A percentile compares a stretch with the other conserved stretches of the same genome.
These are phyloP conservation scores for Temnothorax rugatulus DNA, from an alignment of 2,888 invertebrate species.

Conservation along the genomic window DNA sequence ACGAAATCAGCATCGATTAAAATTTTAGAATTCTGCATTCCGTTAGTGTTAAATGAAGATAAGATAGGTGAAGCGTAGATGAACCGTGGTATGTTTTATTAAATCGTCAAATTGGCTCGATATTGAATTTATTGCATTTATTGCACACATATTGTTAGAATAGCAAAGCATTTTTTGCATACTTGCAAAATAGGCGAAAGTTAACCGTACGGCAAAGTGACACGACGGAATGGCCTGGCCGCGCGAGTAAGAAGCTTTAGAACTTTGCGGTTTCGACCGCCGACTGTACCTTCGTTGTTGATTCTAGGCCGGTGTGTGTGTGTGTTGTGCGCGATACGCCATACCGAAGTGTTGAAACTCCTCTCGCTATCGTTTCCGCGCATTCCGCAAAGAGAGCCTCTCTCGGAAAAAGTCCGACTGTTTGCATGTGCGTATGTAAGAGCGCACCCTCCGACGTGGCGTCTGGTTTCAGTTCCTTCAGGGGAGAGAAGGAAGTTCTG, in stretches of 20 bases:
- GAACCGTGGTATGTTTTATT: background rate
- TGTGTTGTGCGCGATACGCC: background rate
- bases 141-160: background rate
- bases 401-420: constrained; percentile 34
- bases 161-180: background rate
- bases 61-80: background rate
- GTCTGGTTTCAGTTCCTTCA: constrained; percentile 12
- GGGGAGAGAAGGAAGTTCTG: constrained; percentile 23
- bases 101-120: background rate
- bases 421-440: constrained; percentile 24
- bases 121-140: background rate
- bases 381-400: constrained; percentile 31
- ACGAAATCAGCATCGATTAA: background rate
- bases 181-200: constrained; percentile 17
- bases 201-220: background rate
- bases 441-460: background rate
- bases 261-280: constrained; percentile 24
- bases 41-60: background rate
- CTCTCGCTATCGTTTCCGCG: constrained; percentile 37
- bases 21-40: background rate
- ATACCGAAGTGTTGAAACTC: constrained; percentile 48
- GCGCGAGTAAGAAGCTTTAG: constrained; percentile 39
- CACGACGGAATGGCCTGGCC: constrained; percentile 13
- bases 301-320: background rate
- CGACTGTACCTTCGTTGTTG: constrained; percentile 34